These are phyloP conservation scores for Verasper variegatus DNA, from an alignment of 2,113 vertebrate species.

Conservation along the genomic window DNA sequence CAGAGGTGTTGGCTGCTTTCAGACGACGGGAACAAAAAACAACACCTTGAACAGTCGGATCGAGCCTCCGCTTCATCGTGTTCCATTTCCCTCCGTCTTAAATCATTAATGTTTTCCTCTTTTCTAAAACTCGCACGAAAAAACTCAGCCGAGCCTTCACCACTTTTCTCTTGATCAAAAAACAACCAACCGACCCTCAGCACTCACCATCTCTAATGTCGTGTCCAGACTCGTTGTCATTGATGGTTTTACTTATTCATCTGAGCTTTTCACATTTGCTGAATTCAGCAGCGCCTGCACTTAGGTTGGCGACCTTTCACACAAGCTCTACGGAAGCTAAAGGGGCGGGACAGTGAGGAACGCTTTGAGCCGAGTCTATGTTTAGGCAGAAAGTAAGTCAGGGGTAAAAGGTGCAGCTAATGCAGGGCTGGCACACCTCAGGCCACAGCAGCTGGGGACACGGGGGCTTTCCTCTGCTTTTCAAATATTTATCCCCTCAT, in stretches of 20 bases:
- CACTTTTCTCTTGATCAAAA: slow-evolving; percentile 43
- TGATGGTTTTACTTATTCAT: slow-evolving; percentile 65
- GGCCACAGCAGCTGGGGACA: slow-evolving; percentile 43
- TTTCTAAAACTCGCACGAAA: slow-evolving; percentile 32
- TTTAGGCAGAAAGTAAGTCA: slow-evolving; percentile 13
- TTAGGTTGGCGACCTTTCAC: slow-evolving; percentile 70
- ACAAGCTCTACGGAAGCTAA: slow-evolving; percentile 50
- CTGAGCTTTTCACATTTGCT: slow-evolving; percentile 43
- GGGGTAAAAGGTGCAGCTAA: slow-evolving; percentile 46
- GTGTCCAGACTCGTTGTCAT: slow-evolving; percentile 52
- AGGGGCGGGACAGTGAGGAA: slow-evolving; percentile 29
- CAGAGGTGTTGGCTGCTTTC: slow-evolving; percentile 14
- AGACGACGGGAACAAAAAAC: slow-evolving; percentile 20
- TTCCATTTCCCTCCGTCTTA: slow-evolving; percentile 30
- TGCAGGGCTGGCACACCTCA: slow-evolving; percentile 34
- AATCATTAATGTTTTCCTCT: slow-evolving; percentile 63
- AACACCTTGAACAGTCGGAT: slow-evolving; percentile 6
- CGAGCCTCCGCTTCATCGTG: slow-evolving; percentile 17
- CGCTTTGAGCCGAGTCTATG: slow-evolving; percentile 50
- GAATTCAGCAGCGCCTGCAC: slow-evolving; percentile 58
- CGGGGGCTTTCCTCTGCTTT: slow-evolving; percentile 60
- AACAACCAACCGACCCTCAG: background rate
- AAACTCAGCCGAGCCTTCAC: slow-evolving; percentile 41
- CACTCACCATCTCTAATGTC: slow-evolving; percentile 59
- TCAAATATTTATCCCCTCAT: slow-evolving; percentile 77